Evolutionary conservation across 2,797 vertebrate species (phyloP), one percentile per base, ranked within the genome.

Genomic region (Melanogrammus aeglefinus): DNA sequence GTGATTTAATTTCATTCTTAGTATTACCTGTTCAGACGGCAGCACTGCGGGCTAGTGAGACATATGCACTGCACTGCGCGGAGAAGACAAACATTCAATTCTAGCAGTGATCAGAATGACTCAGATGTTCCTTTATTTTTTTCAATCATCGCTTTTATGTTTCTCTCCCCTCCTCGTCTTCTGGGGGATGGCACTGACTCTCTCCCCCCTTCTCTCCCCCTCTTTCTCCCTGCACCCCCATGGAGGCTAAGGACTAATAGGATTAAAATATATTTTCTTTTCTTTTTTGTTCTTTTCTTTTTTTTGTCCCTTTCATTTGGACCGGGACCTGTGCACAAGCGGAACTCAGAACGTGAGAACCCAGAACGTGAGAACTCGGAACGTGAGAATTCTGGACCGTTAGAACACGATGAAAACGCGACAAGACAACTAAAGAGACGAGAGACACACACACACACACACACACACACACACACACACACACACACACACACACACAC

Each of bases 291-390:
- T 21, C 24, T 4, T 70, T 57, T 16, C 21, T 18, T 16, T 5
- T 21, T 57, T 57, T 78, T 39, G 38, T 76, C 29, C 76, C 78
- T 82, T 76, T 79, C 38, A 39, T 85, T 78, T 70, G 86, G 92
- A 95, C 92, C 92, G 88, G 92, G 92, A 93, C 93, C 92, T 95
- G 93, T 94, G 92, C 92, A 93, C 94, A 94, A 89, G 87, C 51
- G 21, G 51, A 57, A 70, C 66, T 70, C 66, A 4, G n/a, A 41
- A 41, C 21, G 63, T 8, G 24, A 69, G 63, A 70, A 70, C 24
- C 10, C 24, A 12, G n/a, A 41, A 74, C n/a, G 36, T n/a, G 27
- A 74, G 36, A 66, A 66, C 63, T 66, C 9, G 5, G 1, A 73
- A 73, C 21, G 72, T 35, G 24, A 73, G 18, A 66, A 66, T n/a